Percentiles rank a stretch among this genome's conserved stretches.
phyloP scores from a whole-genome alignment of 2,797 vertebrate species.

The Synaphobranchus kaupii region DNA sequence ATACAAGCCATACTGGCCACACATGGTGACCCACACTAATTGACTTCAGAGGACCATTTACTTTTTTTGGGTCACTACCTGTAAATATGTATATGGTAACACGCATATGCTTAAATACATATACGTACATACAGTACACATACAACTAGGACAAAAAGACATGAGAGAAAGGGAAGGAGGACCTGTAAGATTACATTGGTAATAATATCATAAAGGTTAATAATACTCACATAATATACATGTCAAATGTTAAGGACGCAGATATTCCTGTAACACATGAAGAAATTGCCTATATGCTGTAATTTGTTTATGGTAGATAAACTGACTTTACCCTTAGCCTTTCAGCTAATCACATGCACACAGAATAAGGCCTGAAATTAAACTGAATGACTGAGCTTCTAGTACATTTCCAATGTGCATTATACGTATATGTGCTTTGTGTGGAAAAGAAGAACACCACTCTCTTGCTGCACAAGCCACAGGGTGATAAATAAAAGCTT shows the following conservation, averaged over 20 bases:
- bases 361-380: not conserved
- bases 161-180: not conserved
- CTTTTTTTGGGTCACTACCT: too few species aligned
- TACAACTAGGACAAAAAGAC: not conserved
- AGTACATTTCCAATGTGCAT: not conserved
- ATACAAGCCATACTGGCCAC: too few species aligned
- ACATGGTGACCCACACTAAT: too few species aligned
- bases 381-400: not conserved
- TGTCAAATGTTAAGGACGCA: not conserved
- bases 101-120: too few species aligned
- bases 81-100: too few species aligned
- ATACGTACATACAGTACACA: too few species aligned
- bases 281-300: conserved; percentile 39
- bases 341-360: not conserved
- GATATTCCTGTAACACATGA: conserved; percentile 33
- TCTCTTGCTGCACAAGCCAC: not conserved
- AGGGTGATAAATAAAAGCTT: not conserved
- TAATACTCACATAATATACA: not conserved
- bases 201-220: not conserved
- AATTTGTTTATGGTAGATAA: conserved; percentile 45
- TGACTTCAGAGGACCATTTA: too few species aligned
- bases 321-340: conserved; percentile 37
- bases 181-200: not conserved
- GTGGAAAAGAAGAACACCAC: not conserved
- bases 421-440: not conserved